Percentiles rank a stretch among this genome's conserved stretches.
Evolutionary conservation across 2,888 invertebrate species (phyloP).

Genomic region (Nineta flava): DNA sequence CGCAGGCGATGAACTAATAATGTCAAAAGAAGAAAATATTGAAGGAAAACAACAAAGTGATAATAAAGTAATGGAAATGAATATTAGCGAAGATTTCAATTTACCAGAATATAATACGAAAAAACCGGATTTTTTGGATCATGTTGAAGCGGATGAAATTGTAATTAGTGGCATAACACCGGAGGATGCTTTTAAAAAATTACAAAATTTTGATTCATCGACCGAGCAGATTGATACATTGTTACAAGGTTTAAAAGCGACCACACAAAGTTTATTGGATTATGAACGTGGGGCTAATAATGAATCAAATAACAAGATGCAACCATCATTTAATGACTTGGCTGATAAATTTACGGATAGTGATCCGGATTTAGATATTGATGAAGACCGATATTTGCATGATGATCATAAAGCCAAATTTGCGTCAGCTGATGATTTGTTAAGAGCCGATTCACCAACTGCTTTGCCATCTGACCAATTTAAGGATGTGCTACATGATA

Average conservation of each 20-base stretch:
- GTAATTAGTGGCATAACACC: neutral
- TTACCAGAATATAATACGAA: neutral
- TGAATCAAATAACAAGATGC: neutral
- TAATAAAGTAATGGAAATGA: neutral
- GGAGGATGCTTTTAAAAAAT: neutral
- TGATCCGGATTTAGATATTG: conserved; percentile 34
- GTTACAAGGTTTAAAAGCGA: conserved; percentile 2
- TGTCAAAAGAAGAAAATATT: conserved; percentile 8
- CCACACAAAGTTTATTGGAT: conserved; percentile 21
- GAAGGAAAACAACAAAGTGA: neutral
- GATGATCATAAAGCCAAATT: conserved; percentile 12
- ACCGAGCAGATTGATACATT: neutral
- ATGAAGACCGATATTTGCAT: conserved; percentile 19
- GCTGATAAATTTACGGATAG: conserved; percentile 42
- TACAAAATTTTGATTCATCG: neutral
- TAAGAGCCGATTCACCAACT: conserved; percentile 5
- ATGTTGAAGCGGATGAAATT: too few species aligned
- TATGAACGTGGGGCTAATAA: conserved; percentile 17
- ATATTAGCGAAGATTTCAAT: neutral
- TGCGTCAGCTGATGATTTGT: conserved; percentile 5
- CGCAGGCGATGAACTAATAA: conserved; percentile 15
- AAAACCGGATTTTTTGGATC: neutral
- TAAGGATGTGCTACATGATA: conserved; percentile 20
- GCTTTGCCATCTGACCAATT: conserved; percentile 13
- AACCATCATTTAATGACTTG: conserved; percentile 18